phyloP scores from a whole-genome alignment of 2,797 vertebrate genomes.

The Clarias laeviceps region DNA sequence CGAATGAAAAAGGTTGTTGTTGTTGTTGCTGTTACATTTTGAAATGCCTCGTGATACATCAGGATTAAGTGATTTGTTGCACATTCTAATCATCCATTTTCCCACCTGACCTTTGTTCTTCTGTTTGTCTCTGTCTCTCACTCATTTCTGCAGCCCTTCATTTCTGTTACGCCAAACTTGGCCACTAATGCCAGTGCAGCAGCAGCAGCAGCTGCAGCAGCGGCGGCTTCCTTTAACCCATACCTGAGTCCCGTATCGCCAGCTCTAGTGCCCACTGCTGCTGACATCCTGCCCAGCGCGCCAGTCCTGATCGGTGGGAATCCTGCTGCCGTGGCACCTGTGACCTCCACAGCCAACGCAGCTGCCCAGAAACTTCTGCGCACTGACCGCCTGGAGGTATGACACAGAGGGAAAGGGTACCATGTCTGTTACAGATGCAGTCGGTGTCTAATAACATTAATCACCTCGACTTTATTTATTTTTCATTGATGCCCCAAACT shows the following conservation, averaged over 20 bases:
- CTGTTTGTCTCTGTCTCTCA: constrained; percentile 13
- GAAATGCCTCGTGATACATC: background rate
- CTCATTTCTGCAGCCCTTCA: constrained; percentile 84
- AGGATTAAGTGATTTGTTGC: background rate
- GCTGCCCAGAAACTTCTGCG: constrained; percentile 91
- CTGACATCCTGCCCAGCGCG: constrained; percentile 87
- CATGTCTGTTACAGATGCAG: background rate
- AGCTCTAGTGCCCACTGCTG: constrained; percentile 81
- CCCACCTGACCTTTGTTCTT: background rate
- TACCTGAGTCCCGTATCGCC: constrained; percentile 95
- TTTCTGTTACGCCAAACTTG: constrained; percentile 89
- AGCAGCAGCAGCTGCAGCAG: constrained; percentile 71
- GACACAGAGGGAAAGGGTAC: constrained; percentile 46
- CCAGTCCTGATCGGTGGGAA: constrained; percentile 90
- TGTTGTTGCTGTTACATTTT: too few species aligned
- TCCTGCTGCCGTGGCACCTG: constrained; percentile 79
- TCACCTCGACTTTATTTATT: background rate
- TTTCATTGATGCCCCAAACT: background rate
- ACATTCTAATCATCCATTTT: background rate
- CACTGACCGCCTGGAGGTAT: constrained; percentile 97
- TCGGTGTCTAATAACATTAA: background rate
- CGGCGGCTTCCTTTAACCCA: constrained; percentile 90
- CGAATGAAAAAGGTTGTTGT: background rate
- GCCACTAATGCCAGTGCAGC: constrained; percentile 87
- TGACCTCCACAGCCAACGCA: constrained; percentile 81